A percentile compares a stretch with the other conserved stretches of the same genome.
Evolutionary conservation across 2,888 invertebrate genomes (phyloP).

Genomic region (Neoitamus cyanurus): DNA sequence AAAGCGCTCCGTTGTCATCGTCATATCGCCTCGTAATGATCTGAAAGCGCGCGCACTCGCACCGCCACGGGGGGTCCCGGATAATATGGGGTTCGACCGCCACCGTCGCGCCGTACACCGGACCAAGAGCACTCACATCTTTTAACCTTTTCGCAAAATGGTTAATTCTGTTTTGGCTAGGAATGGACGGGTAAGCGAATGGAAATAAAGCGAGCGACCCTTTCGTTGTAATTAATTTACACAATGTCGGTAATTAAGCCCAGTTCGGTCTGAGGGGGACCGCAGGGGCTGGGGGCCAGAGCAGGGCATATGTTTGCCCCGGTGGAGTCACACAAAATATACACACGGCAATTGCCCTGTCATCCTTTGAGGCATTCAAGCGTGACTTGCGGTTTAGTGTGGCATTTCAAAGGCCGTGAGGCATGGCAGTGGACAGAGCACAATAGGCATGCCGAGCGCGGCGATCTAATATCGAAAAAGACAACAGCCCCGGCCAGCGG

Average conservation of each 20-base stretch:
- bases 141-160: background rate
- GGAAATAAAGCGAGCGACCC: background rate
- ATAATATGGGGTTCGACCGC: background rate
- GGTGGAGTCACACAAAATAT: background rate
- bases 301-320: background rate
- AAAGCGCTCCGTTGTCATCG: background rate
- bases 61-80: background rate
- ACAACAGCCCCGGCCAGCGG: background rate
- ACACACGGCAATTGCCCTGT: constrained; percentile 11
- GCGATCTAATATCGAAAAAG: constrained; percentile 30
- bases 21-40: background rate
- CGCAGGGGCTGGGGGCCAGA: background rate
- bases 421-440: background rate
- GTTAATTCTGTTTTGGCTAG: background rate
- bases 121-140: background rate
- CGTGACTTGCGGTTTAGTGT: constrained; percentile 32
- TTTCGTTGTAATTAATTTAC: constrained; percentile 38
- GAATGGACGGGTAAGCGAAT: background rate
- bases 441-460: background rate
- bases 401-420: constrained; percentile 22
- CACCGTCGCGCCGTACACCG: background rate
- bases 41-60: background rate
- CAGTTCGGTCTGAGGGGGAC: background rate
- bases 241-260: constrained; percentile 37
- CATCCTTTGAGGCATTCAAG: constrained; percentile 30